Evolutionary conservation across 2,888 invertebrate genomes (phyloP).

Genomic region (Parnassius apollo): DNA sequence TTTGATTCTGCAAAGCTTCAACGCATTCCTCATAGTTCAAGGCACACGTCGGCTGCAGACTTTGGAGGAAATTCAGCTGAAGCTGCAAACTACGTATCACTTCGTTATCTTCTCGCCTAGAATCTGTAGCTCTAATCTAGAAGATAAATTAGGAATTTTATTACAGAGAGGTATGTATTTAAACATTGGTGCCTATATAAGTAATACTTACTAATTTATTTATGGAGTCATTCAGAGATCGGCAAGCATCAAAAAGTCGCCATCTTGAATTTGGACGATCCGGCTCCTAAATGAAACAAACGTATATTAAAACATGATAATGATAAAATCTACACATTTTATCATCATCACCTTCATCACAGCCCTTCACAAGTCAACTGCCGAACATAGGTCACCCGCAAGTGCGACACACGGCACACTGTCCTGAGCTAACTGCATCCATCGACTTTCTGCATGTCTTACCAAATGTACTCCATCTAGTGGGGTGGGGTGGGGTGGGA

Average conservation of each 20-base stretch:
- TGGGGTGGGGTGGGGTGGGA: too few species aligned
- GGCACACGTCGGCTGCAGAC: conserved; percentile 36
- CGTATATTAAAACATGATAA: conserved; percentile 14
- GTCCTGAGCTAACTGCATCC: too few species aligned
- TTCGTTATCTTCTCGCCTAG: conserved; percentile 38
- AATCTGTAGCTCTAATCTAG: conserved; percentile 38
- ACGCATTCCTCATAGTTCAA: conserved; percentile 46
- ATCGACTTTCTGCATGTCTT: too few species aligned
- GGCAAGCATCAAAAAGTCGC: conserved; percentile 50
- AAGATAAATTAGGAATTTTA: neutral
- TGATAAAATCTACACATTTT: too few species aligned
- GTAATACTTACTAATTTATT: conserved; percentile 53
- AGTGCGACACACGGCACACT: too few species aligned
- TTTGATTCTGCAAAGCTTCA: conserved; percentile 46
- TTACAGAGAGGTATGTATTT: too few species aligned
- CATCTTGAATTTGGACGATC: conserved; percentile 34
- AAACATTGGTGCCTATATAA: too few species aligned
- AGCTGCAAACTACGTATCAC: conserved; percentile 41
- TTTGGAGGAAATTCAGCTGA: conserved; percentile 37
- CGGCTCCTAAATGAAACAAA: conserved; percentile 22
- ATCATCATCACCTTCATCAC: too few species aligned
- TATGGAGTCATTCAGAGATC: conserved; percentile 50
- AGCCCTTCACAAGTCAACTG: too few species aligned
- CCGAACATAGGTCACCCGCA: too few species aligned
- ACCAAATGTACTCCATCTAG: too few species aligned